These are phyloP conservation scores for Oryzias sinensis DNA, from an alignment of 2,797 vertebrate species.

Conservation along the genomic window DNA sequence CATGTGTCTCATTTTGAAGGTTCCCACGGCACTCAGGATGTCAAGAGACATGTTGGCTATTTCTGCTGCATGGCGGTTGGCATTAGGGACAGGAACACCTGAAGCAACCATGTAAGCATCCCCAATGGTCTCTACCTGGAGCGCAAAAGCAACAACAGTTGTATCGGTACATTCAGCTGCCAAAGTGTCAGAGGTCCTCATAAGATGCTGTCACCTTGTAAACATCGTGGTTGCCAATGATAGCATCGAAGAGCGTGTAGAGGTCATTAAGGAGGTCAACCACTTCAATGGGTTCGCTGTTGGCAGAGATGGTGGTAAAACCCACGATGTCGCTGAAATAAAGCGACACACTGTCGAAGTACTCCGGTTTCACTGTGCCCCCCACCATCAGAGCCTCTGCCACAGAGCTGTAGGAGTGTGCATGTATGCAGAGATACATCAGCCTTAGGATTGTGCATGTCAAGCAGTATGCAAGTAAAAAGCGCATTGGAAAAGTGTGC, in stretches of 20 bases:
- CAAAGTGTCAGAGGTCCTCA: background rate
- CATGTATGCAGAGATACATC: background rate
- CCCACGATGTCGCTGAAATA: conserved; percentile 84
- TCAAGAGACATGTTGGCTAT: conserved; percentile 91
- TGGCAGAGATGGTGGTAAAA: conserved; percentile 82
- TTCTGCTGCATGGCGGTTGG: conserved; percentile 83
- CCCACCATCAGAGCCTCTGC: conserved; percentile 77
- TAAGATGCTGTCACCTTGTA: conserved; percentile 70
- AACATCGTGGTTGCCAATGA: conserved; percentile 81
- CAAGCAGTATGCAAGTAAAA: no score
- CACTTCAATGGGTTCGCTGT: conserved; percentile 82
- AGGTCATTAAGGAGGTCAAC: conserved; percentile 83
- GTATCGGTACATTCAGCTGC: background rate
- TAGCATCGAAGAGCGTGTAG: conserved; percentile 80
- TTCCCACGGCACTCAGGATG: conserved; percentile 88
- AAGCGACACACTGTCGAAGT: conserved; percentile 77
- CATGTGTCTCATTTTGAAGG: conserved; percentile 91
- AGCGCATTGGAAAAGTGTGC: no score
- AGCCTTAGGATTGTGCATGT: no score
- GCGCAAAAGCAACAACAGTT: background rate
- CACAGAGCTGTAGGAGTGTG: conserved; percentile 65
- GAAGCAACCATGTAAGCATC: conserved; percentile 94
- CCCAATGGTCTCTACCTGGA: conserved; percentile 83
- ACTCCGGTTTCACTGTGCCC: conserved; percentile 69
- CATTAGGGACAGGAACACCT: conserved; percentile 85